phyloP scores from a whole-genome alignment of 2,113 vertebrate species.

The Pterocles burchelli region DNA sequence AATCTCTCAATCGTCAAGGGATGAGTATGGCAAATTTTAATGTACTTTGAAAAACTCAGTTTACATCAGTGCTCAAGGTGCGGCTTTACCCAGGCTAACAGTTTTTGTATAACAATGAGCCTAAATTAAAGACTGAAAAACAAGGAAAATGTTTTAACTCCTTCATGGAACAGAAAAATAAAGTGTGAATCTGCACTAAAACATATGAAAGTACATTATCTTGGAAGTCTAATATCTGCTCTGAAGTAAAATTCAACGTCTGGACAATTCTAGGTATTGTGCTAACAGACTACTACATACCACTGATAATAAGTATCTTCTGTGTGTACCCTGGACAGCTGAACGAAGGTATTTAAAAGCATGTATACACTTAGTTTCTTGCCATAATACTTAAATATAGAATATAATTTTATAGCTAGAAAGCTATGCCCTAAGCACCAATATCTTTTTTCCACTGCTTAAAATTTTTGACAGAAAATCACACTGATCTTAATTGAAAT shows the following conservation, averaged over 20 bases:
- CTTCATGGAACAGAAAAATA: constrained; percentile 65
- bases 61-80: constrained; percentile 91
- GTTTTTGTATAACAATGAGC: constrained; percentile 88
- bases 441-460: not conserved
- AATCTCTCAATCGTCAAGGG: constrained; percentile 92
- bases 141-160: constrained; percentile 82
- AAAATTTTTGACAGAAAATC: constrained; percentile 10
- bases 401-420: not conserved
- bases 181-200: constrained; percentile 7
- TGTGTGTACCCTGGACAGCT: not conserved
- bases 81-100: constrained; percentile 88
- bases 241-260: constrained; percentile 21
- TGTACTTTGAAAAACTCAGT: constrained; percentile 99
- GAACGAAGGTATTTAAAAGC: not conserved
- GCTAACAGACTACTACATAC: not conserved
- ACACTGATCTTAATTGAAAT: not conserved
- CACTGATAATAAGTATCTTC: not conserved
- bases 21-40: constrained; percentile 97
- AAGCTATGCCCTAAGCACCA: not conserved
- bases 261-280: not conserved
- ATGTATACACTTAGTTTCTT: not conserved
- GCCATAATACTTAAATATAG: not conserved
- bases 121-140: constrained; percentile 84
- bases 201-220: not conserved
- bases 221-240: not conserved